These are phyloP conservation scores for Diplodus sargus DNA, from an alignment of 2,797 vertebrate species.

Conservation along the genomic window DNA sequence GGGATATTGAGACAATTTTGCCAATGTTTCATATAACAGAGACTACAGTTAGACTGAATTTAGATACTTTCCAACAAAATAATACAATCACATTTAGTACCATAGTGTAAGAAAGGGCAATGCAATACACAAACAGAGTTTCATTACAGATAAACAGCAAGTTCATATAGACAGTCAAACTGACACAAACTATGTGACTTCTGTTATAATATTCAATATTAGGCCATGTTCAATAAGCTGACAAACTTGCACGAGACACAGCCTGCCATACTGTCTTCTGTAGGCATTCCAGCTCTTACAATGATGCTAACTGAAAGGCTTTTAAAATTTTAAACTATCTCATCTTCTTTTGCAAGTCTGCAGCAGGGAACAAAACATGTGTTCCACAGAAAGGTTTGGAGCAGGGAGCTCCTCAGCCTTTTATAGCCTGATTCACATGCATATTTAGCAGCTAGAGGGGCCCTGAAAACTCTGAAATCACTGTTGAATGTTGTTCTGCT, in stretches of 20 bases:
- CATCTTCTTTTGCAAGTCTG: conserved; percentile 55
- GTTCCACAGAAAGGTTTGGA: conserved; percentile 55
- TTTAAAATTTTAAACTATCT: conserved; percentile 58
- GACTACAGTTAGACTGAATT: conserved; percentile 27
- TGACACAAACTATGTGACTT: conserved; percentile 11
- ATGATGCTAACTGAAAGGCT: conserved; percentile 46
- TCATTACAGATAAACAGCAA: conserved; percentile 32
- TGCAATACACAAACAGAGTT: conserved; percentile 26
- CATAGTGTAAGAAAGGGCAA: conserved; percentile 20
- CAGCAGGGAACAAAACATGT: conserved; percentile 58
- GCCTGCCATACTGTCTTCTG: conserved; percentile 30
- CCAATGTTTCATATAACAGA: conserved; percentile 8
- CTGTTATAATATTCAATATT: conserved; percentile 15
- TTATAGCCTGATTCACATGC: conserved; percentile 55
- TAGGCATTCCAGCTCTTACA: conserved; percentile 49
- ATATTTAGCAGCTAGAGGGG: conserved; percentile 54
- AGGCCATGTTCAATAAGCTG: conserved; percentile 32
- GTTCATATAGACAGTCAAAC: conserved; percentile 39
- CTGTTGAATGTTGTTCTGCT: conserved; percentile 60
- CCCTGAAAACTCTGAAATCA: conserved; percentile 59
- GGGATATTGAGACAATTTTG: conserved; percentile 2
- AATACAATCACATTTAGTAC: conserved; percentile 35
- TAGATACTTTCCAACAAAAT: conserved; percentile 27
- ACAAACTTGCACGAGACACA: conserved; percentile 50
- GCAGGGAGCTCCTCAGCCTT: conserved; percentile 31